Evolutionary conservation across 23 tunicate genomes (phyloP), one percentile per base, ranked within the genome.

Genomic region (Trididemnum nubilum): DNA sequence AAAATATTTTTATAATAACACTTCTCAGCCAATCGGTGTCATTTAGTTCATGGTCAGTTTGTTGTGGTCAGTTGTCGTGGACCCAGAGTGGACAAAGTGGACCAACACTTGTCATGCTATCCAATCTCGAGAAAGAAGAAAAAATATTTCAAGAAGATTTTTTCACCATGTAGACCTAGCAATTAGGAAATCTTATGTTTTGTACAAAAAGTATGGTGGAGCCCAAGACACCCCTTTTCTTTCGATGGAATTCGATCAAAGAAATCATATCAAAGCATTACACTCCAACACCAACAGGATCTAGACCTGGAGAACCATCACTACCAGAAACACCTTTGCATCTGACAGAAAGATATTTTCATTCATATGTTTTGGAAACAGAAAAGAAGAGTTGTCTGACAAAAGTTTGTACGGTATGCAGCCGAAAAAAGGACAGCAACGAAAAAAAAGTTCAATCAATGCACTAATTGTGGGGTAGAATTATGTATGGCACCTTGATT

Each of bases 401-500:
- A n/a, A 75, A 67, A 49, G 38, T 40, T 26, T 40, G 80, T 49
- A 67, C 18, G 12, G 80, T 75, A 25, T 39, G 80, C 29, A 75
- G 63, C 63, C 61, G 80, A 39, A 75, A 75, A 40, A 24, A 67
- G 26, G 80, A 75, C 63, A 40, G 40, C 36, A 40, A 34, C 63
- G 80, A 29, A 21, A 40, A 75, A 40, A 75, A 49, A 38, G 29
- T 75, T 40, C 61, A 29, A 75, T 29, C 63, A 40, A 40, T 75
- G 80, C 80, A 27, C 24, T 25, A 67, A 75, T 38, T 75, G 80
- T 40, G 80, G 40, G 5, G 80, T 75, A 38, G 80, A 67, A 27
- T 29, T 75, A 40, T 75, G 80, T 75, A 67, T 75, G 18, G 36
- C 80, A 29, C 80, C 80, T 75, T 75, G 80, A 9, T 75, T 75